Evolutionary conservation across 2,797 vertebrate species (phyloP), one percentile per base, ranked within the genome.

Genomic region (Centroberyx gerrardi): DNA sequence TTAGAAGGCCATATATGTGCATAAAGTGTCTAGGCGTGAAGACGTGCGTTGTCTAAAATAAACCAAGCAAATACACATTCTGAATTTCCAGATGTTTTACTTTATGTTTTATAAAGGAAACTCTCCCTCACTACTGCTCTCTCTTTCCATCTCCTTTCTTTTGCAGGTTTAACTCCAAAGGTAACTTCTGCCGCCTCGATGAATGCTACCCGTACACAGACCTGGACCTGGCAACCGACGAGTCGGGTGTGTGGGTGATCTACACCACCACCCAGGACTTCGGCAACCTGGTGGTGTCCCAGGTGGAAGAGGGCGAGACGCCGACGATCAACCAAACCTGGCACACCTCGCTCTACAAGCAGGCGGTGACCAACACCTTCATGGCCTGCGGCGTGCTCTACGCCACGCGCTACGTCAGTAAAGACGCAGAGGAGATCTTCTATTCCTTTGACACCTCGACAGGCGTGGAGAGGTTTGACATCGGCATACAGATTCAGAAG

Each of bases 211-310:
- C 1, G 0, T 93, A 46, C 80, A 94, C 94, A 0, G 95, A 96
- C 76, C n/a, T 95, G 27, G 95, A 96, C 87, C 76, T 96, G 31
- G 75, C 91, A 3, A 95, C 94, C 0, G 95, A 96, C 14, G 95
- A 95, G 78, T 93, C 83, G 0, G 94, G 94, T 0, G 58, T 96
- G 28, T 96, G 94, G 93, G 93, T 94, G 54, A 84, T 90, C 56
- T 95, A 94, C 33, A 84, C 91, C 51, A 90, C 93, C 14, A 56
- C 38, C 0, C 81, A 90, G 22, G 79, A 93, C 76, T 91, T 82
- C 40, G 95, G 94, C 8, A 95, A 95, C 74, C 59, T 95, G 62
- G 81, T 96, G 5, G 64, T 95, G 8, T 90, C 91, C 22, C 79
- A 89, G 69, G 40, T 96, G 17, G 78, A 84, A 13, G 63, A 75